Percentiles rank a stretch among this genome's conserved stretches.
Conservation (phyloP, 30 jellyfish, hydroid and myxozoan genomes). For the Cassiopea andromeda region DNA sequence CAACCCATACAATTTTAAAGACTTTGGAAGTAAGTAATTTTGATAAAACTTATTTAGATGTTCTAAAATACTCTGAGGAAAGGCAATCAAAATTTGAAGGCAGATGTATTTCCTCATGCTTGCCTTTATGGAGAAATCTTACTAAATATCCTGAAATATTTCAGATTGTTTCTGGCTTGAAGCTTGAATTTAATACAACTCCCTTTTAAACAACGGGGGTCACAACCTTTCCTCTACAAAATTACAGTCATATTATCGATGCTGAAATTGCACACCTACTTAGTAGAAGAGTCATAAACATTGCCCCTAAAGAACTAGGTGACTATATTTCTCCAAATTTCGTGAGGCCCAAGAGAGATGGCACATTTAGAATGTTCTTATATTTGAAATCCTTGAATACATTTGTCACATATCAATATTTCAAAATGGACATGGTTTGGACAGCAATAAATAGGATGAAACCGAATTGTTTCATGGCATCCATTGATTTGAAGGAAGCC, state of each 20-base stretch:
- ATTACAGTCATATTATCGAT: background rate
- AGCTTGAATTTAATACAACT: background rate
- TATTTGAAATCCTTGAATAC: constrained; percentile 27
- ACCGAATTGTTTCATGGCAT: constrained; percentile 9
- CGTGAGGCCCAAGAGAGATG: constrained; percentile 34
- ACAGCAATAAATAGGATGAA: constrained; percentile 26
- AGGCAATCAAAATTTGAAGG: constrained; percentile 19
- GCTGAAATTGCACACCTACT: background rate
- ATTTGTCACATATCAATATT: constrained; percentile 15
- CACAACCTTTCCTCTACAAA: background rate
- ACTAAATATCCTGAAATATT: constrained; percentile 1
- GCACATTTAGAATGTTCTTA: constrained; percentile 30
- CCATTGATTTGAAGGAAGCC: constrained; percentile 19
- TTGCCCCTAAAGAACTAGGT: background rate
- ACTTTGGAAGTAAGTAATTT: constrained; percentile 17
- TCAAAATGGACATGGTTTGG: constrained; percentile 18
- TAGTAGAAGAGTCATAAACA: background rate
- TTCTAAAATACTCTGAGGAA: constrained; percentile 11
- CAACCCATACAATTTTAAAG: background rate
- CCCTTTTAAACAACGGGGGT: background rate
- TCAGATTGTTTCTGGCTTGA: constrained; percentile 11
- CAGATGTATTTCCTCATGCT: constrained; percentile 20
- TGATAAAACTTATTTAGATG: background rate
- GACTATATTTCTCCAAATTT: constrained; percentile 27
- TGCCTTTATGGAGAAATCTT: constrained; percentile 9